phyloP scores from a whole-genome alignment of 2,888 invertebrate genomes.

The Boloria euphrosyne region DNA sequence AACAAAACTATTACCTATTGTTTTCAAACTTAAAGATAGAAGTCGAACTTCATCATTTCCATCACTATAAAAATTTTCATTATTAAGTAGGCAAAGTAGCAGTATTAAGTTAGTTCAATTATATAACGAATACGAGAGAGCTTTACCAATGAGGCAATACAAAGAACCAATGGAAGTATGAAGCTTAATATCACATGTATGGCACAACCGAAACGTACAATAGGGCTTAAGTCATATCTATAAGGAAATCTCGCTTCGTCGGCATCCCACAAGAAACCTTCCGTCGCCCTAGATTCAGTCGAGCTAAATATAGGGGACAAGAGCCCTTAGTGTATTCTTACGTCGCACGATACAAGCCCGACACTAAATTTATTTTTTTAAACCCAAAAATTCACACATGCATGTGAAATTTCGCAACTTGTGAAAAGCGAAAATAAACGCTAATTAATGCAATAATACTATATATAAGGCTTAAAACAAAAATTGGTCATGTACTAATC shows the following conservation, averaged over 20 bases:
- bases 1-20: too few species aligned
- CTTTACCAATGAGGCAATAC: not conserved
- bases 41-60: too few species aligned
- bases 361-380: conserved; percentile 11
- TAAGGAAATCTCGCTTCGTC: conserved; percentile 36
- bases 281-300: conserved; percentile 58
- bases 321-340: conserved; percentile 45
- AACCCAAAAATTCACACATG: conserved; percentile 5
- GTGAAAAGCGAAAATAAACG: conserved; percentile 13
- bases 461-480: conserved; percentile 5
- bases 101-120: too few species aligned
- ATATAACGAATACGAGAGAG: not conserved
- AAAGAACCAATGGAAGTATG: not conserved
- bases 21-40: too few species aligned
- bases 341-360: conserved; percentile 25
- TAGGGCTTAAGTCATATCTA: conserved; percentile 24
- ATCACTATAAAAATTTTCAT: too few species aligned
- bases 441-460: conserved; percentile 8
- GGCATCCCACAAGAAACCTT: conserved; percentile 46
- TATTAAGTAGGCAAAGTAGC: too few species aligned
- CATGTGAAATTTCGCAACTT: conserved; percentile 13
- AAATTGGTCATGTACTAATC: too few species aligned
- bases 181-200: conserved; percentile 4
- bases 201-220: conserved; percentile 14
- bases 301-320: conserved; percentile 57